Percentiles rank a stretch among this genome's conserved stretches.
phyloP scores from a whole-genome alignment of 1,140 invertebrate genomes.

The Drosophila arizonae region DNA sequence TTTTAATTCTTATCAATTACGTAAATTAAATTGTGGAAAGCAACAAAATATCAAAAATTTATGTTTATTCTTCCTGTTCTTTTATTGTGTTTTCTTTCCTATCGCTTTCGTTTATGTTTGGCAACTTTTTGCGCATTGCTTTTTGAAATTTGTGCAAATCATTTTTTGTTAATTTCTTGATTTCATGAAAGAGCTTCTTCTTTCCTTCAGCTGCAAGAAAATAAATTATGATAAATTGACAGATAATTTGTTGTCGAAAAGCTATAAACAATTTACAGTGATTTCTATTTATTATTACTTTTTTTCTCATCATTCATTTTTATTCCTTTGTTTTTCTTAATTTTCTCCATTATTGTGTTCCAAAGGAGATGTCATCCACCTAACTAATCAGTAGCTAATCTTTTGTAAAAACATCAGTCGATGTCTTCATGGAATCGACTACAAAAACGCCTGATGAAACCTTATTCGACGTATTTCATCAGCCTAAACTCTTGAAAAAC shows the following conservation, averaged over 20 bases:
- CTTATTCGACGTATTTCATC: slow-evolving; percentile 11
- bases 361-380: neutral
- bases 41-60: slow-evolving; percentile 21
- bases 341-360: neutral
- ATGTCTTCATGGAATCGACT: slow-evolving; percentile 11
- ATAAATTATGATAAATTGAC: slow-evolving; percentile 48
- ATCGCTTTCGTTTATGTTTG: slow-evolving; percentile 19
- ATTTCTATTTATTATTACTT: slow-evolving; percentile 7
- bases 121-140: slow-evolving; percentile 63
- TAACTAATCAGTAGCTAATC: neutral
- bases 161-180: slow-evolving; percentile 36
- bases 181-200: neutral
- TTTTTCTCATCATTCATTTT: neutral
- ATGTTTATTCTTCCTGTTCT: slow-evolving; percentile 31
- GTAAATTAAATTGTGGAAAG: slow-evolving; percentile 59
- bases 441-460: slow-evolving; percentile 1
- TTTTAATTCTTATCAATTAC: slow-evolving; percentile 75
- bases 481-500: neutral
- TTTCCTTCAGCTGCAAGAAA: slow-evolving; percentile 5
- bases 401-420: slow-evolving; percentile 8
- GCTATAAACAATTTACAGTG: neutral
- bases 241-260: slow-evolving; percentile 23
- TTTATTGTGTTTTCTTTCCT: slow-evolving; percentile 34
- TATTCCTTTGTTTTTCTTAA: neutral
- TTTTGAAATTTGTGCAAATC: slow-evolving; percentile 55